Percentiles rank a stretch among this genome's conserved stretches.
Evolutionary conservation across 1,140 invertebrate species (phyloP).

Genomic region (Bombyx mandarina): DNA sequence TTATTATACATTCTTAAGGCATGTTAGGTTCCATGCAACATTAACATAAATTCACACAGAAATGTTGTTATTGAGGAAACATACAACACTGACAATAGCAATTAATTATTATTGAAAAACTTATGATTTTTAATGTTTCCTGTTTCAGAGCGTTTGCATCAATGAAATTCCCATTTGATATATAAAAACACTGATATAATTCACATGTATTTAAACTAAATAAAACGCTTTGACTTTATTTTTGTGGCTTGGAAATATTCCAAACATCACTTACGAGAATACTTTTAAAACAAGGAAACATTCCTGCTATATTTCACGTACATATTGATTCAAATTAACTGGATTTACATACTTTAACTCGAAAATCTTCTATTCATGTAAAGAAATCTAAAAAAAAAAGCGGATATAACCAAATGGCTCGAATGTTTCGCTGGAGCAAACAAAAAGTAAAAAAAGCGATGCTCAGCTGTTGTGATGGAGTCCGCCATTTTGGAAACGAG

Average conservation of each 20-base stretch:
- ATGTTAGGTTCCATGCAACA: background rate
- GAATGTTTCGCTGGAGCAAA: conserved; percentile 11
- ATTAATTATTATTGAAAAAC: too few species aligned
- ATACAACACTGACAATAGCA: too few species aligned
- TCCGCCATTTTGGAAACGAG: conserved; percentile 57
- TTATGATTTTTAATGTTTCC: too few species aligned
- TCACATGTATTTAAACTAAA: too few species aligned
- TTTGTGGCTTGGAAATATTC: too few species aligned
- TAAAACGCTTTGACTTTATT: too few species aligned
- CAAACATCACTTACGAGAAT: conserved; percentile 4
- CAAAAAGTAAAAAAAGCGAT: conserved; percentile 30
- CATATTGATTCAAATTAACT: conserved; percentile 10
- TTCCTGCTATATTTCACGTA: conserved; percentile 10
- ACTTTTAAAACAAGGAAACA: conserved; percentile 2
- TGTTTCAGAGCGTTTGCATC: too few species aligned
- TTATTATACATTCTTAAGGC: background rate
- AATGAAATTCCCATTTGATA: too few species aligned
- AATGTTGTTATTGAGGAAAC: too few species aligned
- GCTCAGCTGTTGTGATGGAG: conserved; percentile 36
- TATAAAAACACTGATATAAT: too few species aligned
- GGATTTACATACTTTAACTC: conserved; percentile 5
- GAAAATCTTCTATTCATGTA: conserved; percentile 5
- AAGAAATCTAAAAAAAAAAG: conserved; percentile 18
- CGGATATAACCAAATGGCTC: conserved; percentile 12
- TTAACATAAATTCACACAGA: too few species aligned